phyloP scores from a whole-genome alignment of 2,888 invertebrate genomes.

The Sylvicola cinctus region DNA sequence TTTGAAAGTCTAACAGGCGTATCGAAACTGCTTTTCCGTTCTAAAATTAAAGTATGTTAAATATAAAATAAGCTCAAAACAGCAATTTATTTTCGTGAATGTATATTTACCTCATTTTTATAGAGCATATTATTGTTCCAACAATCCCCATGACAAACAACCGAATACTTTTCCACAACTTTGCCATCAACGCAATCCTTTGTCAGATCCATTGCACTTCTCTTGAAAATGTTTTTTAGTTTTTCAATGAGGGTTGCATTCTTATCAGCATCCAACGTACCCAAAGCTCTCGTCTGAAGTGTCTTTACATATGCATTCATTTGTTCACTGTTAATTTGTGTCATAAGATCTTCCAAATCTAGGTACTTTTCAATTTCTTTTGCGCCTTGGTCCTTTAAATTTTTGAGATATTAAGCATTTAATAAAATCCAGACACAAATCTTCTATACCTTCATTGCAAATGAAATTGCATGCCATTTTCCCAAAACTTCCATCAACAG shows the following conservation, averaged over 20 bases:
- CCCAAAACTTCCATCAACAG: conserved; percentile 24
- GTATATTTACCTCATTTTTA: conserved; percentile 11
- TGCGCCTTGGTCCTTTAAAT: conserved; percentile 4
- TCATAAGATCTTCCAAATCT: too few relatives aligned
- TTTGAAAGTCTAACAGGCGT: conserved; percentile 19
- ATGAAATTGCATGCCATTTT: conserved; percentile 28
- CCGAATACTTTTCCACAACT: conserved; percentile 13
- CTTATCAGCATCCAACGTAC: too few relatives aligned
- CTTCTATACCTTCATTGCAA: conserved; percentile 22
- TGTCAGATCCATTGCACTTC: neutral
- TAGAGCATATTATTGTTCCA: conserved; percentile 21
- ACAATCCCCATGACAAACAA: conserved; percentile 20
- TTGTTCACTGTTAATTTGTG: too few relatives aligned
- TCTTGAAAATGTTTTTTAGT: too few relatives aligned
- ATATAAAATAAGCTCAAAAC: neutral
- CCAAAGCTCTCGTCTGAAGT: too few relatives aligned
- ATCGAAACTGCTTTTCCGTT: conserved; percentile 11
- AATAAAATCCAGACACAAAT: too few relatives aligned
- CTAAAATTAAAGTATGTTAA: too few relatives aligned
- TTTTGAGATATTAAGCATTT: too few relatives aligned
- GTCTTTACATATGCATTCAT: too few relatives aligned
- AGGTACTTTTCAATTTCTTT: too few relatives aligned
- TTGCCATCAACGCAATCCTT: neutral
- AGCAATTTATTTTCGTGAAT: too few relatives aligned
- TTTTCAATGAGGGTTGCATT: too few relatives aligned